Base-by-base conservation (phyloP, 2,888 invertebrate species). In the Eupithecia tripunctaria region DNA sequence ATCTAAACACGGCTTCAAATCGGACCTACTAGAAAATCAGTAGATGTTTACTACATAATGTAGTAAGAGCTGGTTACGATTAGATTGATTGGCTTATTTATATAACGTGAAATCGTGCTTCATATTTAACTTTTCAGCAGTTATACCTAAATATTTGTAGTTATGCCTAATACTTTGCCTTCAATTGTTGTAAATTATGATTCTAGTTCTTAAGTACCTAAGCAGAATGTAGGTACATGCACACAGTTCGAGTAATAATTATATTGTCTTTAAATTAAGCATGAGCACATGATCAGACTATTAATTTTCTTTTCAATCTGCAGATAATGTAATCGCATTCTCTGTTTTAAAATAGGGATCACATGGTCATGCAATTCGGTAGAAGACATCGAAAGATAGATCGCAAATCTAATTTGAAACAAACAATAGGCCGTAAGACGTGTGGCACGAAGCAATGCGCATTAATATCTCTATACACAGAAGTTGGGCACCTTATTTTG, bases 391-490 rank as follows among this genome's bases (percentile, higher is more conserved):
- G 41, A 32, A 73, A 65, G 60, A 73, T 71, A 78, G 62, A 47
- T 72, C 74, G 74, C 72, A 76, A 80, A 79, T 78, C 78, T 73
- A 80, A 82, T 83, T 82, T 80, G 71, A 83, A 82, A 80, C 80
- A 82, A 86, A 91, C 91, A 91, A 91, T 91, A 81, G 90, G 89
- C 83, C 70, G 85, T 91, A 86, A 85, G 32, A 84, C 78, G 82
- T 82, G 78, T 79, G 78, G 82, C 81, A 82, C 60, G 66, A 72
- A 60, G 71, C 43, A 74, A 73, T 67, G 68, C 62, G 71, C 70
- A 68, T 47, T 70, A 51, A 69, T 77, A 73, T 70, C 67, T 62
- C 36, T 63, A 47, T 21, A 64, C 25, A 64, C 63, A 69, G 63
- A 47, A 32, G 25, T 60, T 68, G 41, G 66, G 18, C 25, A 43